A percentile compares a stretch with the other conserved stretches of the same genome.
These are phyloP conservation scores for Artibeus lituratus DNA, from an alignment of 2,797 vertebrate genomes.

Conservation along the genomic window DNA sequence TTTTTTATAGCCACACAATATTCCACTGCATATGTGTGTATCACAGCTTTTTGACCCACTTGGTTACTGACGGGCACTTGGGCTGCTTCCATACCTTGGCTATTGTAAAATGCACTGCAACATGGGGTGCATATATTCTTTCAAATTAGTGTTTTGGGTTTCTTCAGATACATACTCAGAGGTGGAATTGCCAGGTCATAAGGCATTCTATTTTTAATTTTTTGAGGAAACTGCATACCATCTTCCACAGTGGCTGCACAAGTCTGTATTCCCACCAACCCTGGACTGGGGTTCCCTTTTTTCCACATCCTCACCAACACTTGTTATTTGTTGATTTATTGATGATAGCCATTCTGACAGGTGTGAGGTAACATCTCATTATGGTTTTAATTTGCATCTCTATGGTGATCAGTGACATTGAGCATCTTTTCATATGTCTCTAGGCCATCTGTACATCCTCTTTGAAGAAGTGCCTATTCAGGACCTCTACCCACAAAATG, in stretches of 20 bases:
- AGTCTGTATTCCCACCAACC: not conserved
- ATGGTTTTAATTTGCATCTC: not conserved
- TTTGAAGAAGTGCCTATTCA: not conserved
- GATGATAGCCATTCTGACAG: not conserved
- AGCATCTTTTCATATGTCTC: not conserved
- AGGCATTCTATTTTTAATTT: not conserved
- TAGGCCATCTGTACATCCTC: not conserved
- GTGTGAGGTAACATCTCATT: not conserved
- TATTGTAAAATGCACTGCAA: no score
- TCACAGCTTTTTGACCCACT: not conserved
- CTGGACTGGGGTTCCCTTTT: not conserved
- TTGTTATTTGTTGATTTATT: not conserved
- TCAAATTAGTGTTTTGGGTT: no score
- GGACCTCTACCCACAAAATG: not conserved
- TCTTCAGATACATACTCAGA: no score
- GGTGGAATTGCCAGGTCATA: not conserved
- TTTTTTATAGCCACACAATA: not conserved
- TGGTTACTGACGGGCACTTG: no score
- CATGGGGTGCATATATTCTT: no score
- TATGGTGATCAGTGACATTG: not conserved
- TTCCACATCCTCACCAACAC: not conserved
- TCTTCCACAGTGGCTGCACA: not conserved
- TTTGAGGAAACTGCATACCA: not conserved
- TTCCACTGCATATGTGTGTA: not conserved
- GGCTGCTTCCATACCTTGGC: no score